These are phyloP conservation scores for Picathartes gymnocephalus DNA, from an alignment of 2,113 vertebrate genomes.

Conservation along the genomic window DNA sequence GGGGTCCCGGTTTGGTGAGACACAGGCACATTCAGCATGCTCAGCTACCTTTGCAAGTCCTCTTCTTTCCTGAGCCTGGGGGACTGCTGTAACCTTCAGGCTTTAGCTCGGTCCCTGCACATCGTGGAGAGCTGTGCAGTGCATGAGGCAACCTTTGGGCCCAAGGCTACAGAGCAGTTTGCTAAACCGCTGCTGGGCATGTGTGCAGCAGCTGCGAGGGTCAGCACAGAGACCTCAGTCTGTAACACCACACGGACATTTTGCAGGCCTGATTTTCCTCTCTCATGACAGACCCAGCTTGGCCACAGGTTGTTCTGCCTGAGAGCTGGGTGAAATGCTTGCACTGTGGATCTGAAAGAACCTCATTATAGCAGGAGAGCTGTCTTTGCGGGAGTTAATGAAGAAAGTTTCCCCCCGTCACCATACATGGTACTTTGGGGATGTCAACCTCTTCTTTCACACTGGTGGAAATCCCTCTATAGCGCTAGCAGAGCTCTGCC, in stretches of 20 bases:
- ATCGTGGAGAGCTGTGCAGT: background rate
- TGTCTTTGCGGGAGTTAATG: background rate
- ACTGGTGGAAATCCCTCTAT: background rate
- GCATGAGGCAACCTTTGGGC: background rate
- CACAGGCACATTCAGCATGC: background rate
- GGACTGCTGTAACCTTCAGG: background rate
- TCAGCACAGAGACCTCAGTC: background rate
- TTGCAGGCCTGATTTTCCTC: background rate
- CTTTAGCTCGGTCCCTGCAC: background rate
- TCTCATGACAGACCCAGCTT: background rate
- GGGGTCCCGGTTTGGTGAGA: background rate
- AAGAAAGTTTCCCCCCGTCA: accelerated
- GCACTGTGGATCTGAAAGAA: background rate
- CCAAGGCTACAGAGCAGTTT: accelerated
- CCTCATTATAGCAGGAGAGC: background rate
- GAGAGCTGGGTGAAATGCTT: accelerated
- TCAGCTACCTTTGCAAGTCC: background rate
- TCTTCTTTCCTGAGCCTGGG: background rate
- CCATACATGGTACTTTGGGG: background rate
- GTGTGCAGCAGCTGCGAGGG: conserved; percentile 1
- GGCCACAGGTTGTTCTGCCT: background rate
- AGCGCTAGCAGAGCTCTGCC: background rate
- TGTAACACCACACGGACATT: background rate
- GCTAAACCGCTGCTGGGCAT: background rate
- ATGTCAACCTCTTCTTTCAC: background rate